These are phyloP conservation scores for Pristionchus exspectatus DNA, from an alignment of 2,888 invertebrate species.

Conservation along the genomic window DNA sequence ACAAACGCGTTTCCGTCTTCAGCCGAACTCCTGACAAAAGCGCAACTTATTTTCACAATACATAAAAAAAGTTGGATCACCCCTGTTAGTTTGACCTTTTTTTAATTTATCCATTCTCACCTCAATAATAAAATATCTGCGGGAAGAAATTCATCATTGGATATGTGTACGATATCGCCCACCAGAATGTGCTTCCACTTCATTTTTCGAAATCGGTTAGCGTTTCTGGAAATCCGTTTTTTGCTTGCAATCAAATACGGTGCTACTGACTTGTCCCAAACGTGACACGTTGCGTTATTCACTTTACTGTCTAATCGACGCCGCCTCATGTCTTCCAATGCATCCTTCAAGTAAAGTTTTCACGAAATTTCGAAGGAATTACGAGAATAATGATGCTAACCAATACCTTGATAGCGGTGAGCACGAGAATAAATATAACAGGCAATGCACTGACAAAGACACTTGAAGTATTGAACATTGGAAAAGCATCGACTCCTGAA, in stretches of 20 bases:
- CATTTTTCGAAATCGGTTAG: conserved; percentile 83
- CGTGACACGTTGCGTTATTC: conserved; percentile 92
- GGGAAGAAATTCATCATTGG: conserved; percentile 95
- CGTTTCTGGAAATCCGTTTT: not conserved
- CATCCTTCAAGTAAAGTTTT: conserved; percentile 18
- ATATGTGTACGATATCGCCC: conserved; percentile 93
- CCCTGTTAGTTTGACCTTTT: conserved; percentile 79
- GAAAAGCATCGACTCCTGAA: conserved; percentile 35
- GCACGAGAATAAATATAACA: conserved; percentile 39
- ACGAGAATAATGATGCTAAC: not conserved
- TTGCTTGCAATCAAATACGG: not conserved
- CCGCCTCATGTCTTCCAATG: conserved; percentile 80
- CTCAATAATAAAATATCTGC: conserved; percentile 92
- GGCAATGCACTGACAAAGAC: not conserved
- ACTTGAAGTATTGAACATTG: not conserved
- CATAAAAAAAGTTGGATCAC: not conserved
- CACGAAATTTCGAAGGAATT: too few relatives aligned
- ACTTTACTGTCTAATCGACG: conserved; percentile 92
- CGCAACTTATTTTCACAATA: not conserved
- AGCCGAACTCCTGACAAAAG: conserved; percentile 33
- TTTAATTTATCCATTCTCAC: conserved; percentile 80
- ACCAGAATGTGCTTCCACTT: conserved; percentile 92
- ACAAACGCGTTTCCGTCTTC: conserved; percentile 83
- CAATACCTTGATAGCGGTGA: conserved; percentile 46
- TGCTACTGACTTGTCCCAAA: conserved; percentile 78